Conservation (phyloP, 2,888 invertebrate species). For the Lasioglossum zephyrum region DNA sequence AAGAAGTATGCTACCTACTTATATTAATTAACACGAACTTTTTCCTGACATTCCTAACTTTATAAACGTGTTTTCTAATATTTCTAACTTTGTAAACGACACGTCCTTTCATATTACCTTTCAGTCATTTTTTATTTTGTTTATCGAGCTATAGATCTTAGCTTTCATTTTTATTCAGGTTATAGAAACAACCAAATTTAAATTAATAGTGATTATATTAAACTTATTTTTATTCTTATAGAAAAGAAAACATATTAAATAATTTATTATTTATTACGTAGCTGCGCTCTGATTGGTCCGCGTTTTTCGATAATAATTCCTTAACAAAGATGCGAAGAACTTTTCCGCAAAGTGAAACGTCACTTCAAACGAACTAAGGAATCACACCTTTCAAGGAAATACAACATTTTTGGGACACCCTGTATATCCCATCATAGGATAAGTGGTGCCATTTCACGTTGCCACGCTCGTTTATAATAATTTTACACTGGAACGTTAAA, state of each 20-base stretch:
- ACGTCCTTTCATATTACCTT: too few relatives aligned
- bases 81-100: too few relatives aligned
- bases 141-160: not conserved
- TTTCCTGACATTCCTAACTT: too few relatives aligned
- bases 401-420: not conserved
- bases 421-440: not conserved
- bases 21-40: too few relatives aligned
- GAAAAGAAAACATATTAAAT: not conserved
- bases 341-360: too few relatives aligned
- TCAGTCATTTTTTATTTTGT: not conserved
- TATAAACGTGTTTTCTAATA: too few relatives aligned
- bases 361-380: too few relatives aligned
- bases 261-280: too few relatives aligned
- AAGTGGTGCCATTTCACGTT: not conserved
- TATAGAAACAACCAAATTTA: not conserved
- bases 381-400: too few relatives aligned
- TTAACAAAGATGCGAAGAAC: too few relatives aligned
- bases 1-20: not conserved
- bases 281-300: too few relatives aligned
- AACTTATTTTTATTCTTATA: not conserved
- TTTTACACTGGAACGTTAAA: slow-evolving; percentile 22
- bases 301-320: too few relatives aligned
- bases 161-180: not conserved
- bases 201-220: not conserved
- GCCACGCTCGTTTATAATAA: slow-evolving; percentile 25